phyloP scores from a whole-genome alignment of 2,888 invertebrate species.

The Lithophane leautieri region DNA sequence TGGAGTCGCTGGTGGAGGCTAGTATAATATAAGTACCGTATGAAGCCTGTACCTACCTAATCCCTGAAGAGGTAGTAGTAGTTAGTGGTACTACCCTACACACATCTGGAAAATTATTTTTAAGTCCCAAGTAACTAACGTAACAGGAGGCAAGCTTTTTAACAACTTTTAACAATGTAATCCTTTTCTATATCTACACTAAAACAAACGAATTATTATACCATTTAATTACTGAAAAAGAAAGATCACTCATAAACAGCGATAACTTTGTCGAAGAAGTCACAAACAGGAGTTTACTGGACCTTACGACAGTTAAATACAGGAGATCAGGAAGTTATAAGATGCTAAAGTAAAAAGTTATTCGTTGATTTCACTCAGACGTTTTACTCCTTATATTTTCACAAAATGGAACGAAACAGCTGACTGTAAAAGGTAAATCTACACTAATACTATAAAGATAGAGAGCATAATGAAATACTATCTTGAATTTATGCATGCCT shows the following conservation, averaged over 20 bases:
- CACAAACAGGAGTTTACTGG: conserved; percentile 55
- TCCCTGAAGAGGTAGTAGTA: neutral
- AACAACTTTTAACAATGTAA: neutral
- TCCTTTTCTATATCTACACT: neutral
- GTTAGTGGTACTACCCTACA: neutral
- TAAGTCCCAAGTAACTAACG: neutral
- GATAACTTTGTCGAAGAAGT: conserved; percentile 47
- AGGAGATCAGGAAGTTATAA: conserved; percentile 59
- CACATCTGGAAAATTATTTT: neutral
- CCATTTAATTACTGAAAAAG: conserved; percentile 42
- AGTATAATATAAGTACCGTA: neutral
- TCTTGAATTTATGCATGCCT: too few species aligned
- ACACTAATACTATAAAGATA: too few species aligned
- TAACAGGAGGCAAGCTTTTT: neutral
- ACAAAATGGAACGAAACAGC: neutral
- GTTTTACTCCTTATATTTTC: conserved; percentile 23
- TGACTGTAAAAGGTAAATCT: too few species aligned
- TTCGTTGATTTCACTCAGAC: conserved; percentile 45
- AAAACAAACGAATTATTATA: conserved; percentile 11
- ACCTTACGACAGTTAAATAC: conserved; percentile 49
- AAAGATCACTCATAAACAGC: conserved; percentile 27
- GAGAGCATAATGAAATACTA: too few species aligned
- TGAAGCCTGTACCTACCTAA: neutral
- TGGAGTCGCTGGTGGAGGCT: too few species aligned
- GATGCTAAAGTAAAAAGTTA: conserved; percentile 54